Conservation (phyloP, 1,140 invertebrate genomes). For the Acromyrmex charruanus region DNA sequence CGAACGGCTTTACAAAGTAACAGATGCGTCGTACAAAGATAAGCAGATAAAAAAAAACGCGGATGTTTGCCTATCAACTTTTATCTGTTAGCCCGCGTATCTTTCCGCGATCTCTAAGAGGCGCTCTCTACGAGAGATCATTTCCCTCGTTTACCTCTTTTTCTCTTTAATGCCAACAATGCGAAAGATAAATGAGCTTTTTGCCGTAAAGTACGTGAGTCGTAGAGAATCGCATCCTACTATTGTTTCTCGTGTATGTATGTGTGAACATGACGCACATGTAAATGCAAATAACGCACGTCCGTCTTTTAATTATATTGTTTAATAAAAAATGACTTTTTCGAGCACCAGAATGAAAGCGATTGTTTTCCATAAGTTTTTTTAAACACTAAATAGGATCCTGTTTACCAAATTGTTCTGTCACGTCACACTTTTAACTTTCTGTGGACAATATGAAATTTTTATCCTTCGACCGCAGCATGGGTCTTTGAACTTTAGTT, state of each 20-base stretch:
- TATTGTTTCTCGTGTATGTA: constrained; percentile 5
- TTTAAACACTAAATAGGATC: not conserved
- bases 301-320: constrained; percentile 36
- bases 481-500: too few species aligned
- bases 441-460: too few species aligned
- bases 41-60: constrained; percentile 68
- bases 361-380: not conserved
- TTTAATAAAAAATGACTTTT: not conserved
- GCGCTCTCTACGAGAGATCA: constrained; percentile 59
- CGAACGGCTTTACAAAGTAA: constrained; percentile 44
- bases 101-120: constrained; percentile 65
- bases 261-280: not conserved
- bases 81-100: constrained; percentile 51
- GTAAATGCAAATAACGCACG: constrained; percentile 11
- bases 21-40: constrained; percentile 68
- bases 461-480: too few species aligned
- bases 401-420: not conserved
- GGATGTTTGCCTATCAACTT: constrained; percentile 66
- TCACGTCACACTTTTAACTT: not conserved
- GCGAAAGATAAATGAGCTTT: constrained; percentile 60
- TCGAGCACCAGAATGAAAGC: not conserved
- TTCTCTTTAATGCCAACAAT: constrained; percentile 27
- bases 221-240: constrained; percentile 45
- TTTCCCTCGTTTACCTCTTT: constrained; percentile 46
- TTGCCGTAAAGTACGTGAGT: constrained; percentile 39